Conservation (phyloP, 2,113 vertebrate species). For the Symphodus melops region DNA sequence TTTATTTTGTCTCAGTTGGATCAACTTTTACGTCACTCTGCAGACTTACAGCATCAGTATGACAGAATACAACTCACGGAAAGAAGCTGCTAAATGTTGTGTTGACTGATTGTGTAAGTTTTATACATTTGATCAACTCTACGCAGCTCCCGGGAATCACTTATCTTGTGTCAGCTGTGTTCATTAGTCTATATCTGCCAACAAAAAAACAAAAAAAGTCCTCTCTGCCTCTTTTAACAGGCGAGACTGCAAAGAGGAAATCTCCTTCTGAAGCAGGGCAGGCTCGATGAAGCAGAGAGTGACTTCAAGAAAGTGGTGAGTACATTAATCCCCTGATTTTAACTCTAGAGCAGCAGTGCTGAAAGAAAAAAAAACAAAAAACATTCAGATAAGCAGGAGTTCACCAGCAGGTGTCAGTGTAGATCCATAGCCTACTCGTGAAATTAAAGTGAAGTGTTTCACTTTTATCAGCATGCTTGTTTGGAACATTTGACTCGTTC, state of each 20-base stretch:
- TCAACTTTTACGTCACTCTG: too few species aligned
- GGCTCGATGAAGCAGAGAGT: conserved; percentile 93
- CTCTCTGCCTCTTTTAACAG: conserved; percentile 69
- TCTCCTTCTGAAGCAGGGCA: conserved; percentile 94
- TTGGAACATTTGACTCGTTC: too few species aligned
- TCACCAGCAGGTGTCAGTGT: conserved; percentile 72
- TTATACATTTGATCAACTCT: background rate
- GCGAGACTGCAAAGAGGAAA: conserved; percentile 96
- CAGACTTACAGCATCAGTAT: too few species aligned
- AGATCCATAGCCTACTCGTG: conserved; percentile 11
- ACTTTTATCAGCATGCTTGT: background rate
- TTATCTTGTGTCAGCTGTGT: conserved; percentile 30
- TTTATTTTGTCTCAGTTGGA: too few species aligned
- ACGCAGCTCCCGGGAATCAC: conserved; percentile 21
- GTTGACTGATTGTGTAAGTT: too few species aligned
- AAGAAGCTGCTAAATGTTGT: background rate
- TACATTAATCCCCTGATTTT: background rate
- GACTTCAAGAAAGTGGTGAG: conserved; percentile 98
- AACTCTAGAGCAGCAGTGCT: background rate
- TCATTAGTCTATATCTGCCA: conserved; percentile 11
- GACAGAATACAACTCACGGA: too few species aligned
- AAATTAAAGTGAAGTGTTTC: background rate
- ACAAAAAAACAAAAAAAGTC: too few species aligned
- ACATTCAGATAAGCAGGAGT: conserved; percentile 7
- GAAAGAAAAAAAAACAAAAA: background rate